Base-by-base conservation (phyloP, 2,113 vertebrate species). In the Etheostoma cragini region DNA sequence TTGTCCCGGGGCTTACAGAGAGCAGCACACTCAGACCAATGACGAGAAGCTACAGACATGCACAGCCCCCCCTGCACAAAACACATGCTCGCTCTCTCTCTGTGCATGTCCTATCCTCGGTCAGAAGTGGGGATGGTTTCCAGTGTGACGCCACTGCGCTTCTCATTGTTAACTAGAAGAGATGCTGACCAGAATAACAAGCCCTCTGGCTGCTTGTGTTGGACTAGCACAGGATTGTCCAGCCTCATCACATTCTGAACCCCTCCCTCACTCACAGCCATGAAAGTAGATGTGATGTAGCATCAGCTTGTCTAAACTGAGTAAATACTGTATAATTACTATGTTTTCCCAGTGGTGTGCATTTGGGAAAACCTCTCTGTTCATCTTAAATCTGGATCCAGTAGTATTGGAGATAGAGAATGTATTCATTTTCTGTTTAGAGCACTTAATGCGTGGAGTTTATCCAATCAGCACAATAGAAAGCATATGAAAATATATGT, bases 231-330 rank as follows among this genome's bases (percentile, higher is more conserved):
- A 84, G 91, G 80, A 93, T 93, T 93, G 91, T 96, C 87, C 90
- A 86, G 89, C 87, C 95, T 97, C 97, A 97, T 96, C 96, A 95
- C 58, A 95, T 97, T 91, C 90, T 92, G 56, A 75, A 84, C 58
- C 83, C 73, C 85, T 46, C 74, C 53, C 17, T 89, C 63, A 70
- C 69, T 24, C 80, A 76, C 33, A 52, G 35, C 75, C 58, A 19
- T 77, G 54, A 82, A 88, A 90, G 85, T 78, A 88, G 61, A 54
- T 8, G 83, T 76, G 56, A 83, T 67, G 38, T 14, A 67, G 72
- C 22, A 19, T 72, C 19, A 56, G 76, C 38, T 82, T 30, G 24
- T 35, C 10, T 63, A 24, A 63, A 61, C n/a, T n/a, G 5, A 74
- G 53, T 35, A 24, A 67, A 60, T 47, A n/a, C n/a, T n/a, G n/a